These are phyloP conservation scores for Phataginus tricuspis DNA, from an alignment of 2,797 vertebrate genomes.

Conservation along the genomic window DNA sequence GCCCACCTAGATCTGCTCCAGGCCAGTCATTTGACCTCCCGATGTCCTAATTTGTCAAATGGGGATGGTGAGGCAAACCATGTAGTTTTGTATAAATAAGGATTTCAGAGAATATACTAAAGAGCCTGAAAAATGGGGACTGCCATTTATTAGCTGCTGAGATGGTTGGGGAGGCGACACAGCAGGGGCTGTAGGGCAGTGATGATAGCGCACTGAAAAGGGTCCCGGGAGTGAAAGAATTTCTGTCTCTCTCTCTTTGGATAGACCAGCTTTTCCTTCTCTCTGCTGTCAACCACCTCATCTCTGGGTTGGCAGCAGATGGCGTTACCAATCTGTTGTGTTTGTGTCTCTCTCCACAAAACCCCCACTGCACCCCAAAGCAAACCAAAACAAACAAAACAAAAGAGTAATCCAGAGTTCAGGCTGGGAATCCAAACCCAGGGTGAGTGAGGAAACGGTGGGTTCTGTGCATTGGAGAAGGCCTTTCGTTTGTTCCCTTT, in stretches of 20 bases:
- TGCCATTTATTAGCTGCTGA: neutral
- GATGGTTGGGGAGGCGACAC: neutral
- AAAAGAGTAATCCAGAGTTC: fast-evolving
- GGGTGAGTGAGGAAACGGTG: neutral
- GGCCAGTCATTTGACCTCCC: neutral
- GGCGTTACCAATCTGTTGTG: neutral
- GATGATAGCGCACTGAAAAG: neutral
- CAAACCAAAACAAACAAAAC: neutral
- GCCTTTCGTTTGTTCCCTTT: neutral
- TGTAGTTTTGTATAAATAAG: neutral
- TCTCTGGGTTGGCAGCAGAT: neutral
- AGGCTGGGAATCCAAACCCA: neutral
- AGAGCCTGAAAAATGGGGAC: neutral
- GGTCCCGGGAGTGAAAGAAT: fast-evolving
- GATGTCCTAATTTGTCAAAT: neutral
- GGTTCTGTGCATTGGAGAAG: neutral
- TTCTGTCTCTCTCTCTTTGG: neutral
- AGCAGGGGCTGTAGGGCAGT: neutral
- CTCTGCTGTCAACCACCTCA: neutral
- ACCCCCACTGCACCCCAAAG: neutral
- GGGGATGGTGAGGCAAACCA: neutral
- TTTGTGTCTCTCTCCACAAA: neutral
- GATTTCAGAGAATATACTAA: too few species aligned
- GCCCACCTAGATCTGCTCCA: neutral
- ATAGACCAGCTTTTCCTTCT: neutral